Percentiles rank a stretch among this genome's conserved stretches.
phyloP scores from a whole-genome alignment of 2,113 vertebrate species.

The Cervus canadensis region DNA sequence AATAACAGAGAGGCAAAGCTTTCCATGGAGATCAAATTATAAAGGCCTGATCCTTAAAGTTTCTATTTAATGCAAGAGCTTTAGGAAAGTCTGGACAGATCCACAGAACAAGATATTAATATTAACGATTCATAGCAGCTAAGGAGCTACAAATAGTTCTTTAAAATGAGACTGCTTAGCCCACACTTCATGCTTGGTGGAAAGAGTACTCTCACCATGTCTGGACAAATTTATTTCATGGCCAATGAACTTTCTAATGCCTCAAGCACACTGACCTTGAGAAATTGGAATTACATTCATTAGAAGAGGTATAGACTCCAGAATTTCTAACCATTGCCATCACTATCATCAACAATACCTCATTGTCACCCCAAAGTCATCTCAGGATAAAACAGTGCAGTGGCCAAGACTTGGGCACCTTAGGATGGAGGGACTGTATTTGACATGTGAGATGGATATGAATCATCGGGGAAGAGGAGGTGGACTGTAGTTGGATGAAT shows the following conservation, averaged over 20 bases:
- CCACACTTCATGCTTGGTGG: neutral
- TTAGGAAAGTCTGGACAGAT: neutral
- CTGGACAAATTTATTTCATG: neutral
- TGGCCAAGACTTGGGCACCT: neutral
- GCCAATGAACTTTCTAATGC: neutral
- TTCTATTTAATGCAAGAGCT: neutral
- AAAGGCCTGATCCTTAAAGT: neutral
- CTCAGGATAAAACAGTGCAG: neutral
- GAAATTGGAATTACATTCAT: neutral
- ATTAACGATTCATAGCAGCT: neutral
- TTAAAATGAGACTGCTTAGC: neutral
- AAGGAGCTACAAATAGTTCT: neutral
- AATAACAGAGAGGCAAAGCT: constrained; percentile 17
- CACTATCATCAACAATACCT: neutral
- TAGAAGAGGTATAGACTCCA: neutral
- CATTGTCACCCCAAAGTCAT: neutral
- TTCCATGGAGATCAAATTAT: constrained; percentile 8
- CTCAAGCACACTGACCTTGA: neutral
- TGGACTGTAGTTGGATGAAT: neutral
- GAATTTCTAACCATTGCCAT: neutral
- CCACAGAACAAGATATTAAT: neutral
- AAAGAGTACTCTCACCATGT: neutral
- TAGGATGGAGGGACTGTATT: neutral
- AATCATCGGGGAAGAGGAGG: neutral
- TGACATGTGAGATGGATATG: neutral